Conservation (phyloP, 2,888 invertebrate genomes). For the Megalurothrips usitatus region DNA sequence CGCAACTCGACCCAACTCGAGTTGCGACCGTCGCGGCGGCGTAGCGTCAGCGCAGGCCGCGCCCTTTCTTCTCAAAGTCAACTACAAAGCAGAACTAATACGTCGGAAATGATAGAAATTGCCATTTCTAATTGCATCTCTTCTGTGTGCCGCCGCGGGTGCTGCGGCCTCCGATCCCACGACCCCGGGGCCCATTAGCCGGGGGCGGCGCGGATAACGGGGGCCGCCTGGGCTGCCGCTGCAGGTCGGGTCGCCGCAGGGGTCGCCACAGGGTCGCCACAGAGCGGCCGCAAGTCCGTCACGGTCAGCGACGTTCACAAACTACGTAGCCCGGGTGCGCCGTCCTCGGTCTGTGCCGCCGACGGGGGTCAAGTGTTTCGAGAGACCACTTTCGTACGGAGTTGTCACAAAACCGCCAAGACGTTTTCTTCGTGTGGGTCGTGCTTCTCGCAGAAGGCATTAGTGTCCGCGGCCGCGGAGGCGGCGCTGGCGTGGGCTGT, state of each 20-base stretch:
- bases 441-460: too few species aligned
- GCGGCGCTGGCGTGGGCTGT: too few species aligned
- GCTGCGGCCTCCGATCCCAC: not conserved
- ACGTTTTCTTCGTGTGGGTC: too few species aligned
- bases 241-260: not conserved
- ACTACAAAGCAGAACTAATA: conserved; percentile 25
- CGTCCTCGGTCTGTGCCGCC: too few species aligned
- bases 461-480: too few species aligned
- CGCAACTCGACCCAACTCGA: not conserved
- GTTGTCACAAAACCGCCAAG: too few species aligned
- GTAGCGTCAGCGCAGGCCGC: not conserved
- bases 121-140: conserved; percentile 21
- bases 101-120: conserved; percentile 20
- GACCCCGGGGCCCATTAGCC: not conserved
- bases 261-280: too few species aligned
- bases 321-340: too few species aligned
- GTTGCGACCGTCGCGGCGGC: not conserved
- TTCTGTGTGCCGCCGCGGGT: not conserved
- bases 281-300: too few species aligned
- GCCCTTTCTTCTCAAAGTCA: conserved; percentile 19
- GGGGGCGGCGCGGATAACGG: not conserved
- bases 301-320: too few species aligned
- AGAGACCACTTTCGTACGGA: too few species aligned
- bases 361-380: too few species aligned
- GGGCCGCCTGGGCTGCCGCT: not conserved